Evolutionary conservation across 2,113 vertebrate genomes (phyloP).

Genomic region (Sceloporus undulatus): DNA sequence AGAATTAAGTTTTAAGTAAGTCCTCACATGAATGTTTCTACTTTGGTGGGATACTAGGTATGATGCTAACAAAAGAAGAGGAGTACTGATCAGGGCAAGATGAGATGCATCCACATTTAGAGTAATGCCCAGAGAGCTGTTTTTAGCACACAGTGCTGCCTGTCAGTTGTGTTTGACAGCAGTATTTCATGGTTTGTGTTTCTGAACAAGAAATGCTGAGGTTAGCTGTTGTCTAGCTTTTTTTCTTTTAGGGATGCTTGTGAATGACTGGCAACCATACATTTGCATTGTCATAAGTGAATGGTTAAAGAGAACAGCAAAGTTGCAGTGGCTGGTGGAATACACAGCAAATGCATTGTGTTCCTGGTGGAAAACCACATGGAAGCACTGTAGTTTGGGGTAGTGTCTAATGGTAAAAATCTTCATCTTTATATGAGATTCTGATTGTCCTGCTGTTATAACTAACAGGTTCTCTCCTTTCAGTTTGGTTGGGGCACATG

Average conservation of each 20-base stretch:
- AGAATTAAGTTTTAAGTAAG: no score
- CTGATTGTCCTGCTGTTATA: not conserved
- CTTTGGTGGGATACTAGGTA: not conserved
- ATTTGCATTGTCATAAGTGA: conserved; percentile 17
- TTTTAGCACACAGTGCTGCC: not conserved
- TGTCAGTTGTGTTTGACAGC: not conserved
- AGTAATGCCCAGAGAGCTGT: not conserved
- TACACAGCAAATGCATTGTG: not conserved
- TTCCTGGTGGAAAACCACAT: not conserved
- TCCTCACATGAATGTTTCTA: not conserved
- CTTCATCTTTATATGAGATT: not conserved
- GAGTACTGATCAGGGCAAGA: not conserved
- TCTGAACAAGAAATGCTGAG: conserved; percentile 18
- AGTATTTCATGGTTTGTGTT: not conserved
- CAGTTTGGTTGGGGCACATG: not conserved
- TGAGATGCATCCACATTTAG: not conserved
- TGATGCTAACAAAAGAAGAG: not conserved
- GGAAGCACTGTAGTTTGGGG: conserved; percentile 30
- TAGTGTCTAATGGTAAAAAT: rapidly evolving
- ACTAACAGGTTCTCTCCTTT: not conserved
- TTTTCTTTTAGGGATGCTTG: rapidly evolving
- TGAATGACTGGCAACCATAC: not conserved
- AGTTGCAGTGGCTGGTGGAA: not conserved
- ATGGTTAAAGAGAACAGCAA: not conserved
- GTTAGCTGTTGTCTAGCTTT: not conserved